These are phyloP conservation scores for Ctenoplectra terminalis DNA, from an alignment of 1,140 invertebrate genomes.

Conservation along the genomic window DNA sequence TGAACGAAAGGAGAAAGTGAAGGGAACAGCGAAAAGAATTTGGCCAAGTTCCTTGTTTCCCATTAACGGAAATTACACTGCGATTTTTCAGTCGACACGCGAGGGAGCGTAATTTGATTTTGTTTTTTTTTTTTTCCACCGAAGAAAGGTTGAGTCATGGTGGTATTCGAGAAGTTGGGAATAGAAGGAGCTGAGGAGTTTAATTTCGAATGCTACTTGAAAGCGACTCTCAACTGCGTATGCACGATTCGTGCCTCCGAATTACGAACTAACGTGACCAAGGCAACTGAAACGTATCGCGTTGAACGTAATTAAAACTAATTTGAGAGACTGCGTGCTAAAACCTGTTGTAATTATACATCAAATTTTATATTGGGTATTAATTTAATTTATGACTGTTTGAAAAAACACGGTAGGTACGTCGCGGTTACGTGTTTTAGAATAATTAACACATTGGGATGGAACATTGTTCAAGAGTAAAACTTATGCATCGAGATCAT, in stretches of 20 bases:
- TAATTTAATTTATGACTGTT: not conserved
- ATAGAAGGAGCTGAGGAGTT: not conserved
- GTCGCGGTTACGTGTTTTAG: not conserved
- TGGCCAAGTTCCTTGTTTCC: not conserved
- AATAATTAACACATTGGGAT: not conserved
- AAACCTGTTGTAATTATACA: not conserved
- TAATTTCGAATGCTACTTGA: slow-evolving; percentile 4
- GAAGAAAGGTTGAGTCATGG: not conserved
- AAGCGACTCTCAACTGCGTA: not conserved
- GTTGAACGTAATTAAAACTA: not conserved
- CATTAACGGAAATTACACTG: not conserved
- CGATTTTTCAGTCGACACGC: not conserved
- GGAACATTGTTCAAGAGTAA: not conserved
- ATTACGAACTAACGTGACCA: not conserved
- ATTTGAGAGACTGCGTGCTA: not conserved
- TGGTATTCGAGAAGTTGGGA: not conserved
- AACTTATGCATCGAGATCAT: not conserved
- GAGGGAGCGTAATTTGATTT: not conserved
- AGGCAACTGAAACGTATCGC: not conserved
- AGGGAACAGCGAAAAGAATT: not conserved
- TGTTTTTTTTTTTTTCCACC: not conserved
- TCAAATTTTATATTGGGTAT: not conserved
- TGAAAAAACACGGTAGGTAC: not conserved
- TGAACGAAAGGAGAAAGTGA: not conserved
- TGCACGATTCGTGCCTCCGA: not conserved